Conservation (phyloP, 2,888 invertebrate genomes). For the Idaea straminata region DNA sequence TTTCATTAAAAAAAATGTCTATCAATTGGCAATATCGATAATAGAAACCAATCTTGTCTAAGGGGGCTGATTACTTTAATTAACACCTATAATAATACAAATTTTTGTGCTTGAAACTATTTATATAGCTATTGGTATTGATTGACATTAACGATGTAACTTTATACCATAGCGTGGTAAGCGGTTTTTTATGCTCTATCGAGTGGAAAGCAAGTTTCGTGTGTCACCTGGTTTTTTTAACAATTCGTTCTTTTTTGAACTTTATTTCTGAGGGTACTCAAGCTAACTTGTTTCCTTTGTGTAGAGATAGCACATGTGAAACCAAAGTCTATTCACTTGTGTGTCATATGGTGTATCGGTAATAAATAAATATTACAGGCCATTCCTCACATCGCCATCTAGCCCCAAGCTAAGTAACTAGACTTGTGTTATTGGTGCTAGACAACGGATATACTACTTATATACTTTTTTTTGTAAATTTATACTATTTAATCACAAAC, state of each 20-base stretch:
- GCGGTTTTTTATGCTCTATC: conserved; percentile 71
- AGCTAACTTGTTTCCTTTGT: conserved; percentile 31
- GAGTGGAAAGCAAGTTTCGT: conserved; percentile 68
- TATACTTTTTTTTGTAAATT: too few species aligned
- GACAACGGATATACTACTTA: too few species aligned
- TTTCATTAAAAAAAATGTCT: too few species aligned
- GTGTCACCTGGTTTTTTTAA: conserved; percentile 57
- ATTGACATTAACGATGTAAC: conserved; percentile 50
- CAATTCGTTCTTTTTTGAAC: conserved; percentile 26
- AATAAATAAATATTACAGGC: too few species aligned
- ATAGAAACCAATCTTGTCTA: too few species aligned
- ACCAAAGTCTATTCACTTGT: conserved; percentile 46
- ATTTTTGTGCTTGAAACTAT: conserved; percentile 7
- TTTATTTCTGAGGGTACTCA: conserved; percentile 29
- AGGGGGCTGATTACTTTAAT: neutral
- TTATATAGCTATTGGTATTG: conserved; percentile 34
- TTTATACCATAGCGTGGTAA: conserved; percentile 60
- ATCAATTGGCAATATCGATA: too few species aligned
- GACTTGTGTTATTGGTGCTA: too few species aligned
- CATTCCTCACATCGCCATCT: too few species aligned
- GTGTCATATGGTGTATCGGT: conserved; percentile 52
- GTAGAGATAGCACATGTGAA: conserved; percentile 49
- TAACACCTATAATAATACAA: neutral
- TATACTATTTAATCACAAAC: too few species aligned
- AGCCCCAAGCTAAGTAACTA: too few species aligned